Conservation (phyloP, 2,797 vertebrate genomes). For the Tinamus major region DNA sequence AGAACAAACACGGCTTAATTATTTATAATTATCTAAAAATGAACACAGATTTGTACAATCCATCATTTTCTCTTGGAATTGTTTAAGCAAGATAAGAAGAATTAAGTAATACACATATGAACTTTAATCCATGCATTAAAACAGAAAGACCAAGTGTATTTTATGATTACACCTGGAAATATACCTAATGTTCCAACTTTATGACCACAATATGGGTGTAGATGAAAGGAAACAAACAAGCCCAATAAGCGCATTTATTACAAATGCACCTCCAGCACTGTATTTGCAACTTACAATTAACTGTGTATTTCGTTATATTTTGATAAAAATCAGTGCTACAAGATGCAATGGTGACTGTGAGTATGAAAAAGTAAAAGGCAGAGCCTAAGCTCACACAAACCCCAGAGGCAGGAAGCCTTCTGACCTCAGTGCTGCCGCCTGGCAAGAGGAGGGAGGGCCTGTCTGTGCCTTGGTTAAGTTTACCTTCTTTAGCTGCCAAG, state of each 20-base stretch:
- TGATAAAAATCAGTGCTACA: background rate
- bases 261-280: background rate
- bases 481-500: background rate
- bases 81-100: background rate
- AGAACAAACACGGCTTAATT: background rate
- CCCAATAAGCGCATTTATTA: background rate
- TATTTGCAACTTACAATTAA: background rate
- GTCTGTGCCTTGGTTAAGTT: accelerated
- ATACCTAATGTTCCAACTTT: background rate
- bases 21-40: conserved; percentile 28
- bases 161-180: background rate
- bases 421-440: background rate
- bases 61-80: background rate
- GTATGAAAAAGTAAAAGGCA: background rate
- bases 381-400: background rate
- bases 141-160: background rate
- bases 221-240: conserved; percentile 4
- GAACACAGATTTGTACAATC: background rate
- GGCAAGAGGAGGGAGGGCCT: background rate
- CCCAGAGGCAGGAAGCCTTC: background rate
- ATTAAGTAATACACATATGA: background rate
- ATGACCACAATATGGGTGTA: background rate
- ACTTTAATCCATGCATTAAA: background rate
- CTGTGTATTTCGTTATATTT: background rate
- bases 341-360: background rate